Base-by-base conservation (phyloP, 2,113 vertebrate genomes). In the Panthera uncia region DNA sequence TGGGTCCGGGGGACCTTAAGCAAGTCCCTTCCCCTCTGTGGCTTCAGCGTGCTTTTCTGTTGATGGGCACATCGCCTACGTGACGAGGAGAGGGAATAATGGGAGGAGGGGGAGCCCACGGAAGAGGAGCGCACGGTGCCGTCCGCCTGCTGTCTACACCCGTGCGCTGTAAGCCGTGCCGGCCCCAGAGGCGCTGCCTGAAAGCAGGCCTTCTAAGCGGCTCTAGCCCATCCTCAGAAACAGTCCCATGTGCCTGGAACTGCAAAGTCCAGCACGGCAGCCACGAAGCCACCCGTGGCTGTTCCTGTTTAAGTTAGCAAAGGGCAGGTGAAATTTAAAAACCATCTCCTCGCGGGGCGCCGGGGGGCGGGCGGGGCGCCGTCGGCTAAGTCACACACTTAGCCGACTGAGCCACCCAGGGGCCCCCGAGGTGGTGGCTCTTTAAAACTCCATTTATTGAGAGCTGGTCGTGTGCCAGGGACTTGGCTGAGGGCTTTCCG, bases 381-480 rank as follows among this genome's bases (percentile, higher is more conserved):
- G 57, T 23, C 21, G 21, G 57, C 23, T 23, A 23, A 61, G 57
- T 57, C 55, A 21, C 18, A 57, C 55, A 6, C 18, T 57, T 57
- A 57, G 18, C 55, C 6, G 18, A 57, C 55, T 6, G 55, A 57
- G 55, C 55, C 55, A 7, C 55, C 55, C 18, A 21, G 55, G 55
- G 1, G 55, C 55, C 55, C 55, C 52, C 45, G 45, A 55, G 52
- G 52, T 0, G 23, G 33, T 2, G 33, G 50, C 73, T 66, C 3
- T 7, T 36, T 9, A 16, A 33, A 81, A 63, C 65, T 5, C 1
- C 7, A 0, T 50, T 15, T 50, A 3, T 7, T 0, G 21, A 19
- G 76, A 1, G 5, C 7, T 3, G 0, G 9, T 10, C 5, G 3
- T 4, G 48, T 25, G 15, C 38, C 16, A 0, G 33, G 48, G 82